Evolutionary conservation across 2,113 vertebrate species (phyloP).

Genomic region (Smithornis capensis): DNA sequence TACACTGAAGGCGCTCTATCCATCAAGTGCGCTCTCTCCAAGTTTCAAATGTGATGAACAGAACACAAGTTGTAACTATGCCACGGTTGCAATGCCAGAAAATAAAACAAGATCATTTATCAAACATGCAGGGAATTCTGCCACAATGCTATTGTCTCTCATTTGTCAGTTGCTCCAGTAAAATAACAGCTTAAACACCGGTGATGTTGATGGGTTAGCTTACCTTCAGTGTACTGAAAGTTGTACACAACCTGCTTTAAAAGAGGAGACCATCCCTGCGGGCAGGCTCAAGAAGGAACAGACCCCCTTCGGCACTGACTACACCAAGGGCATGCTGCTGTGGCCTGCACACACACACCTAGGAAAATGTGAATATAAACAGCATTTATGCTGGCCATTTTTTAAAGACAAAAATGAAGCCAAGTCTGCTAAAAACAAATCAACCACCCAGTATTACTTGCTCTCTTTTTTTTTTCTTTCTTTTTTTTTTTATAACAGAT

Average conservation of each 20-base stretch:
- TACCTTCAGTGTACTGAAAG: slow-evolving; percentile 96
- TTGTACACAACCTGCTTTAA: slow-evolving; percentile 92
- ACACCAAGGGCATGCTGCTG: slow-evolving; percentile 88
- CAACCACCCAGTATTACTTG: slow-evolving; percentile 79
- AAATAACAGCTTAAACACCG: slow-evolving; percentile 79
- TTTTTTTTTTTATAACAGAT: slow-evolving; percentile 69
- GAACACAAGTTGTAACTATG: slow-evolving; percentile 76
- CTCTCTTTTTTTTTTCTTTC: slow-evolving; percentile 19
- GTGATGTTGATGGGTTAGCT: slow-evolving; percentile 87
- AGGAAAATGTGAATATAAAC: slow-evolving; percentile 92
- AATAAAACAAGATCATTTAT: slow-evolving; percentile 75
- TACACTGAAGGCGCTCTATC: slow-evolving; percentile 90
- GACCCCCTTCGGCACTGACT: slow-evolving; percentile 89
- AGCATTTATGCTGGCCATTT: slow-evolving; percentile 91
- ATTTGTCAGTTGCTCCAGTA: slow-evolving; percentile 75
- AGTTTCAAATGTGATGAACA: slow-evolving; percentile 74
- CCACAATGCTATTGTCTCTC: slow-evolving; percentile 75
- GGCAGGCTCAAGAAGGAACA: slow-evolving; percentile 90
- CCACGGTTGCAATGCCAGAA: slow-evolving; percentile 76
- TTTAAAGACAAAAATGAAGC: slow-evolving; percentile 82
- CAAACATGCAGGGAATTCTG: slow-evolving; percentile 82
- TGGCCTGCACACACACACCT: slow-evolving; percentile 89
- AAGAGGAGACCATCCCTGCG: slow-evolving; percentile 89
- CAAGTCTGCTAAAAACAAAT: slow-evolving; percentile 83
- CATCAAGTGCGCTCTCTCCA: slow-evolving; percentile 75